These are phyloP conservation scores for Delichon dasypus DNA, from an alignment of 2,797 vertebrate genomes.

Conservation along the genomic window DNA sequence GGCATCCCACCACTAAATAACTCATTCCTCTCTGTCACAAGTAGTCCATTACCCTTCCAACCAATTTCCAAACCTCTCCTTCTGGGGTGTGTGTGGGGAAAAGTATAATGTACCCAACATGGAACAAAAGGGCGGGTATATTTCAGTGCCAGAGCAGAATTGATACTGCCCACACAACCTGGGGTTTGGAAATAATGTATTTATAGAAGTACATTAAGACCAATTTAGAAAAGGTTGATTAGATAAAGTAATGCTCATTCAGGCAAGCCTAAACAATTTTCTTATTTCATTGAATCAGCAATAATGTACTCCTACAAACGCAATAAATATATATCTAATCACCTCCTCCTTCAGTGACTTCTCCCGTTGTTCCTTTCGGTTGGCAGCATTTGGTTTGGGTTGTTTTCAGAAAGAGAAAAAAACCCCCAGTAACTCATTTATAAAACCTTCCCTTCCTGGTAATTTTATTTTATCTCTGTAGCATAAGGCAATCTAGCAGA, in stretches of 20 bases:
- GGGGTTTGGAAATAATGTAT: constrained; percentile 61
- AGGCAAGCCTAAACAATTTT: constrained; percentile 66
- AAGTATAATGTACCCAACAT: not conserved
- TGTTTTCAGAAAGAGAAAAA: constrained; percentile 16
- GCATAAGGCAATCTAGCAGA: constrained; percentile 24
- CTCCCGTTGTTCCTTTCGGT: constrained; percentile 7
- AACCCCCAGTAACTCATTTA: constrained; percentile 4
- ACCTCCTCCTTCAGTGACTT: constrained; percentile 28
- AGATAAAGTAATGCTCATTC: constrained; percentile 67
- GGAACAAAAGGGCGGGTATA: not conserved
- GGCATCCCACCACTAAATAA: not conserved
- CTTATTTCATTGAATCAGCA: constrained; percentile 71
- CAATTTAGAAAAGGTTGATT: constrained; percentile 67
- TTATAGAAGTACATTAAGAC: constrained; percentile 69
- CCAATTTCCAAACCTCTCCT: not conserved
- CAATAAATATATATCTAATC: constrained; percentile 62
- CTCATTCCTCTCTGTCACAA: not conserved
- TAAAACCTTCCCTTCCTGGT: constrained; percentile 9
- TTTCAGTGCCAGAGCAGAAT: not conserved
- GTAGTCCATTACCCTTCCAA: not conserved
- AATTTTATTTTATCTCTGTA: constrained; percentile 52
- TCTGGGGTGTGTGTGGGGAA: not conserved
- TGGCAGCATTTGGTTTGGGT: constrained; percentile 22
- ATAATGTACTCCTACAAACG: constrained; percentile 63
- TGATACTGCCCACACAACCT: constrained; percentile 39